Percentiles rank a stretch among this genome's conserved stretches.
Evolutionary conservation across 2,888 invertebrate species (phyloP).

Genomic region (Sarcophaga rosellei): DNA sequence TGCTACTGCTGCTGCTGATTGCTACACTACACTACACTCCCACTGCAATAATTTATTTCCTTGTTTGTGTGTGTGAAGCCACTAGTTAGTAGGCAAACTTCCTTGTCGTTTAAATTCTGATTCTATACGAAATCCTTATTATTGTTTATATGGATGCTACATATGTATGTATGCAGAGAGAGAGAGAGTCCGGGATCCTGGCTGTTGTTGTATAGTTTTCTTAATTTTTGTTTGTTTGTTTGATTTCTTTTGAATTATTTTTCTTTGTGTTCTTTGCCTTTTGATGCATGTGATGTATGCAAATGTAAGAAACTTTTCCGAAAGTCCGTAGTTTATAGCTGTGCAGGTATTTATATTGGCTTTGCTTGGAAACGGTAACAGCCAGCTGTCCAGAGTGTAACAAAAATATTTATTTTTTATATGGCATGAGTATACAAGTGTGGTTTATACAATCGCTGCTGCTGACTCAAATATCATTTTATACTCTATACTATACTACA

Average conservation of each 20-base stretch:
- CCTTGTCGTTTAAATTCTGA: no score
- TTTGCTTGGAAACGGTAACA: slow-evolving; percentile 57
- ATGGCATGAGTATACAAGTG: background rate
- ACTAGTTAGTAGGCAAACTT: no score
- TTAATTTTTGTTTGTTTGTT: slow-evolving; percentile 45
- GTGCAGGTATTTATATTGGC: slow-evolving; percentile 65
- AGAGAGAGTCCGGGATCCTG: no score
- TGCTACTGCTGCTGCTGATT: slow-evolving; percentile 13
- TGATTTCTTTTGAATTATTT: slow-evolving; percentile 2
- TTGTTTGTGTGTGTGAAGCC: background rate
- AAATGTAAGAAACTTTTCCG: slow-evolving; percentile 52
- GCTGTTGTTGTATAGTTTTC: background rate
- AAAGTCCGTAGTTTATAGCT: slow-evolving; percentile 57
- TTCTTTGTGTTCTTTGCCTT: background rate
- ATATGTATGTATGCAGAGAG: no score
- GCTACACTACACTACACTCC: background rate
- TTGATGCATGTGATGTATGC: slow-evolving; percentile 43
- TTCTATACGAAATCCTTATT: no score
- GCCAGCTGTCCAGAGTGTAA: background rate
- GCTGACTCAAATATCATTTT: background rate
- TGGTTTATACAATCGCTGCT: slow-evolving; percentile 47
- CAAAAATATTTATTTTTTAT: slow-evolving; percentile 19
- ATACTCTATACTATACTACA: background rate
- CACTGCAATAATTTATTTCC: background rate
- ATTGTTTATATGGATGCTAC: no score